Base-by-base conservation (phyloP, 2,797 vertebrate species). In the Fundulus diaphanus region DNA sequence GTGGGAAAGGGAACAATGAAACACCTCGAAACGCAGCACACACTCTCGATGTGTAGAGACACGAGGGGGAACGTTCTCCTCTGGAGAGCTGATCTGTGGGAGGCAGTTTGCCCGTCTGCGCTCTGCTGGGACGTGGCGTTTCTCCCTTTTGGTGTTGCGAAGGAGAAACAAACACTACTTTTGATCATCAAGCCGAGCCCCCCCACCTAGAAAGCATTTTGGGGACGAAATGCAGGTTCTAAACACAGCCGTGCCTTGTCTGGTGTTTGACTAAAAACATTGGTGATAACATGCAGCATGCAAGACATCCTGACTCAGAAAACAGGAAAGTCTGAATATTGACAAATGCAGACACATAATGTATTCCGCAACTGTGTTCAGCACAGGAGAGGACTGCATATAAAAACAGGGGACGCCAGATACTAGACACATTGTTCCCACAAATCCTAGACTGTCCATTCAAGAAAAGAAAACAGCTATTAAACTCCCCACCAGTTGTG, bases 31-130 rank as follows among this genome's bases (percentile, higher is more conserved):
- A 84, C 70, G 79, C 33, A 77, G 82, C 67, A 84, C 78, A 88
- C 70, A 85, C 57, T 44, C 63, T 66, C 63, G 83, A 81, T 65
- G 76, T 29, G 82, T 18, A 65, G 56, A 79, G 46, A 81, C 80
- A 88, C 76, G 66, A 29, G 78, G 88, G 78, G 84, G 81, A 84
- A 77, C 77, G 68, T 91, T 87, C 86, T 96, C 95, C 96, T 96
- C 95, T 93, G 92, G 97, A 97, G 95, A 96, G 94, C 91, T 95
- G 96, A 98, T 96, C 95, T 95, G 94, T 71, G 87, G 91, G 93
- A 95, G 91, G 90, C 86, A 95, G 89, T 95, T 95, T 95, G 95
- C 95, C 95, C 94, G 92, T 95, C 80, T 90, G 85, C 15, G 77
- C 95, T 96, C 96, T 96, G 95, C 92, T 78, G 97, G 96, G 96